These are phyloP conservation scores for Heteractis magnifica DNA, from an alignment of 92 coral and sea anemone genomes.

Conservation along the genomic window DNA sequence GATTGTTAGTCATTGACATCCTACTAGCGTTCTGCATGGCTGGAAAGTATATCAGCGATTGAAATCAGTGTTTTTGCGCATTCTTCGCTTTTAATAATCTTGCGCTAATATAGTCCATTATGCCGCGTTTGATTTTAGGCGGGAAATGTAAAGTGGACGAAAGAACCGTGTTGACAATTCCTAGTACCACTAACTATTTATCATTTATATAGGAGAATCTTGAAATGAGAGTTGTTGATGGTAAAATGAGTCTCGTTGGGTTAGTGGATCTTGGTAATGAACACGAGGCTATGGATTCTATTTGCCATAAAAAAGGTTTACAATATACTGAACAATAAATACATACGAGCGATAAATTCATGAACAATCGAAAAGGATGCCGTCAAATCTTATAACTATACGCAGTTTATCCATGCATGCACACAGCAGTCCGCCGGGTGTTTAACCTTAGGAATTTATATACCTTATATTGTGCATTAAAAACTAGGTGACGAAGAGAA, in stretches of 20 bases:
- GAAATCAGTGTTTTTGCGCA: too few relatives aligned
- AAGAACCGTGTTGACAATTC: too few relatives aligned
- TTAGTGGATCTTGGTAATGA: constrained; percentile 46
- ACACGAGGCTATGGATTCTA: not conserved
- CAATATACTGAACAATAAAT: not conserved
- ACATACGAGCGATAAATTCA: not conserved
- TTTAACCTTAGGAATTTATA: too few relatives aligned
- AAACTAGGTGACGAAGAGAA: not conserved
- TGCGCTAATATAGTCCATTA: too few relatives aligned
- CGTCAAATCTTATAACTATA: not conserved
- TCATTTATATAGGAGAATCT: constrained; percentile 38
- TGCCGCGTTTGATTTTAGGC: not conserved
- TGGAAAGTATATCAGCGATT: too few relatives aligned
- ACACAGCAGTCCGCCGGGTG: too few relatives aligned
- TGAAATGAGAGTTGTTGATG: constrained; percentile 36
- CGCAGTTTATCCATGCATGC: too few relatives aligned
- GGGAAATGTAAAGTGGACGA: not conserved
- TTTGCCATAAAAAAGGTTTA: not conserved
- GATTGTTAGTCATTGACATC: too few relatives aligned
- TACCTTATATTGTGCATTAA: not conserved
- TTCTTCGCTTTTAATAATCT: too few relatives aligned
- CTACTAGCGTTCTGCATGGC: too few relatives aligned
- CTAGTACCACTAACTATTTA: constrained; percentile 11
- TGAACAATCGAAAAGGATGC: not conserved
- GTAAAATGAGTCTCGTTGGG: constrained; percentile 39